Percentiles rank a stretch among this genome's conserved stretches.
Conservation (phyloP, 30 jellyfish, hydroid and myxozoan genomes). For the Aurelia aurita region DNA sequence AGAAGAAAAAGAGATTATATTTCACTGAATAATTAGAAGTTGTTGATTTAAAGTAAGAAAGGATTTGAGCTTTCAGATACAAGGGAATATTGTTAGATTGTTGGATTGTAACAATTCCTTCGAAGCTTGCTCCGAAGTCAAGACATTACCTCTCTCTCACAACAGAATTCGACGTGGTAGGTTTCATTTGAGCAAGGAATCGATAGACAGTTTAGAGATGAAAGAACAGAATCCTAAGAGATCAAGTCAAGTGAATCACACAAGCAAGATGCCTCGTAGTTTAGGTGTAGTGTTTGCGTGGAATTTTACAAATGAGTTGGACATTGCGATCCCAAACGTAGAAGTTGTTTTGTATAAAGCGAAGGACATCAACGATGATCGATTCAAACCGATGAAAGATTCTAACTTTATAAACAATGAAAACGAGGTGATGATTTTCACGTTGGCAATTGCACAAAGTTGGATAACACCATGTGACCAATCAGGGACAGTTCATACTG, state of each 20-base stretch:
- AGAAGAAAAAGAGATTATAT: too few relatives aligned
- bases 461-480: conserved; percentile 16
- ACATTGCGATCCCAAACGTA: conserved; percentile 24
- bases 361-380: conserved; percentile 48
- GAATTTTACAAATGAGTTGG: not conserved
- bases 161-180: too few relatives aligned
- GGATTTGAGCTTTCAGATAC: too few relatives aligned
- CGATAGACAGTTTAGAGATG: too few relatives aligned
- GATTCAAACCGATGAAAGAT: conserved; percentile 16
- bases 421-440: not conserved
- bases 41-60: too few relatives aligned
- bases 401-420: not conserved
- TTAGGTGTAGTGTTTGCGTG: conserved; percentile 17
- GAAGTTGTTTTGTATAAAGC: conserved; percentile 46
- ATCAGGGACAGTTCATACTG: not conserved
- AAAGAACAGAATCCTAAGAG: too few relatives aligned
- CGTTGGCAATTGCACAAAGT: conserved; percentile 43
- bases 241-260: not conserved
- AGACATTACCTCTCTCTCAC: too few relatives aligned
- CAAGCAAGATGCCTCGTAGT: conserved; percentile 24
- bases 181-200: too few relatives aligned
- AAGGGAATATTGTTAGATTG: too few relatives aligned
- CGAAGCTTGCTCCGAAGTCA: too few relatives aligned
- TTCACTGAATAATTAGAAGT: too few relatives aligned
- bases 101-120: too few relatives aligned